Percentiles rank a stretch among this genome's conserved stretches.
phyloP scores from a whole-genome alignment of 2,113 vertebrate genomes.

The Salvelinus alpinus region DNA sequence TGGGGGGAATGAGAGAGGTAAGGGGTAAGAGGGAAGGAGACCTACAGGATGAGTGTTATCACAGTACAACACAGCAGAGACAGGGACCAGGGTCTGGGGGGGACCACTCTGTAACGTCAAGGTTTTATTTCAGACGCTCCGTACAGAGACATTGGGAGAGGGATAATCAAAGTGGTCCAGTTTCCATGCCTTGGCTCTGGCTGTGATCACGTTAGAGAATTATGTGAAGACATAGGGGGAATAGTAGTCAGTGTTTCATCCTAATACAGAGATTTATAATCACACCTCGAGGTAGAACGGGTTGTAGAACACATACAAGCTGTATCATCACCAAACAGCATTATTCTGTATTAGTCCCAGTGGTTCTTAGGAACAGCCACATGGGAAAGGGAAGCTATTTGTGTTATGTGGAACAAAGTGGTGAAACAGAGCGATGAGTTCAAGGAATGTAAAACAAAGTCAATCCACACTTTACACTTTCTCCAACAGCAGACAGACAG shows the following conservation, averaged over 20 bases:
- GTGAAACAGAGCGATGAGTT: slow-evolving; percentile 24
- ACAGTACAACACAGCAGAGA: slow-evolving; percentile 34
- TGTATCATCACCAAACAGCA: slow-evolving; percentile 2
- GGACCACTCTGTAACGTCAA: background rate
- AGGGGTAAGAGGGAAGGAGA: slow-evolving; percentile 35
- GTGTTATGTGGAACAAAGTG: slow-evolving; percentile 1
- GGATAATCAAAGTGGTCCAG: slow-evolving; percentile 59
- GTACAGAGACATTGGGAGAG: background rate
- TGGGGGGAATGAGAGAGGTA: slow-evolving; percentile 19
- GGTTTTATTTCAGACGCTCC: slow-evolving; percentile 3
- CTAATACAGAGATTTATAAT: slow-evolving; percentile 62
- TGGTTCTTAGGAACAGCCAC: slow-evolving; percentile 33
- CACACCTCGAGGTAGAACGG: slow-evolving; percentile 49
- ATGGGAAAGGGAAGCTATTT: slow-evolving; percentile 7
- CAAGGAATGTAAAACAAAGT: slow-evolving; percentile 53
- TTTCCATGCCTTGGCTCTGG: slow-evolving; percentile 46
- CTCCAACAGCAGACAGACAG: slow-evolving; percentile 43
- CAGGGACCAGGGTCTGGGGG: background rate
- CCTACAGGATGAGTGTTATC: slow-evolving; percentile 69
- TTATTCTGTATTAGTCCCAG: slow-evolving; percentile 33
- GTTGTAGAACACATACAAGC: slow-evolving; percentile 11
- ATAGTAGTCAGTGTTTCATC: slow-evolving; percentile 53
- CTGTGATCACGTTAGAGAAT: slow-evolving; percentile 58
- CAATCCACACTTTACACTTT: slow-evolving; percentile 27
- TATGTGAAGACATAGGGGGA: slow-evolving; percentile 69